These are phyloP conservation scores for Chironomus tentans DNA, from an alignment of 2,888 invertebrate species.

Conservation along the genomic window DNA sequence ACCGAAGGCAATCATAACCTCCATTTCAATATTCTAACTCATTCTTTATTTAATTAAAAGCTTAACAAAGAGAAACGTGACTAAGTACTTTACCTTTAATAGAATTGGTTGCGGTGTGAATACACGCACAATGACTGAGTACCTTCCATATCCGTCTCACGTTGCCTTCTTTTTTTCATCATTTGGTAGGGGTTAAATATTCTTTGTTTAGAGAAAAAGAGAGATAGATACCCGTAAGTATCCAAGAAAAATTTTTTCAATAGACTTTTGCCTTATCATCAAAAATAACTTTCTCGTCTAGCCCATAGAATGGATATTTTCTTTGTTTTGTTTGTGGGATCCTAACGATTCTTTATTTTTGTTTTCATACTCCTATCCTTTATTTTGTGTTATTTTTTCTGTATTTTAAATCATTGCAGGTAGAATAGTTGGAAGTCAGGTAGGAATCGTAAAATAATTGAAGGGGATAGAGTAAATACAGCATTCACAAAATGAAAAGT, in stretches of 20 bases:
- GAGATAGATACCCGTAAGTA: background rate
- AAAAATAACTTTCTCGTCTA: constrained; percentile 3
- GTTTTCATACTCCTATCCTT: background rate
- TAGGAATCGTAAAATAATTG: background rate
- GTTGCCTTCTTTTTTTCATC: no score
- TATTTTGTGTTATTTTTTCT: background rate
- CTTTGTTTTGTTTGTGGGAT: background rate
- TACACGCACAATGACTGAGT: no score
- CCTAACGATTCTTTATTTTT: background rate
- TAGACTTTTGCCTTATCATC: constrained; percentile 2
- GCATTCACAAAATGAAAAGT: background rate
- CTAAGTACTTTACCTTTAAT: no score
- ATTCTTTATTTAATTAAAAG: no score
- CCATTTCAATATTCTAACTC: no score
- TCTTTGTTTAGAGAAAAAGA: background rate
- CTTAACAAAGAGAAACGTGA: no score
- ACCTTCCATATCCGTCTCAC: no score
- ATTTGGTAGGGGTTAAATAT: background rate
- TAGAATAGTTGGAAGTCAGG: background rate
- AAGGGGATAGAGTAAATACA: background rate
- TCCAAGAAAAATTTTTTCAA: background rate
- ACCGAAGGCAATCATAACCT: no score
- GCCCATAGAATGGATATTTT: background rate
- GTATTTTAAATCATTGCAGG: background rate
- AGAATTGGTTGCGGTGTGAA: no score